Base-by-base conservation (phyloP, 2,888 invertebrate species). In the Pseudococcus longispinus region DNA sequence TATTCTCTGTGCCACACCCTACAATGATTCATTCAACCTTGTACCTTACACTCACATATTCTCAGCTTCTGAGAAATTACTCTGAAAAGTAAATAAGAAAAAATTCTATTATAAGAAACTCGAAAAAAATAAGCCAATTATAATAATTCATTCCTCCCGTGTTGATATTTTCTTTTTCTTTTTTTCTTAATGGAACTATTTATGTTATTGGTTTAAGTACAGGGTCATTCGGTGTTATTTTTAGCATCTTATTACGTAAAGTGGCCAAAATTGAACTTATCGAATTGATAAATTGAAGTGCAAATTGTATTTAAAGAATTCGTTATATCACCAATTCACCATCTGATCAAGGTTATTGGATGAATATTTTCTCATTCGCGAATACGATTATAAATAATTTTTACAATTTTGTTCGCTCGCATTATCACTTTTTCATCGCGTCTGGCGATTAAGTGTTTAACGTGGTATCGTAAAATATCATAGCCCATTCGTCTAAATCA, bases 281-380 rank as follows among this genome's bases (percentile, higher is more conserved):
- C 70, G 29, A 6, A 20, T 70, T 70, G 70, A 70, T 70, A 18
- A 70, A 70, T 70, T 70, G 32, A 70, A 70, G 70, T 70, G 70
- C 70, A 70, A 32, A 70, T 70, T 70, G 20, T 70, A 70, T 70
- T 70, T 70, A 20, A 8, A 32, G 70, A 70, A 29, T 70, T 55
- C 55, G 20, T 60, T 9, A 3, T 9, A 70, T 70, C 29, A 70
- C 65, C 65, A 26, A 26, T 13, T 23, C 26, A 65, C 70, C 70
- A 65, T 37, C 9, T 37, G 13, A 46, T 11, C 44, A 46, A 70
- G 70, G 70, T 13, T 60, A 60, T 23, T 13, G 20, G 11, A 0
- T 1, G 60, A 23, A 60, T 60, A 60, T 60, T 60, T 60, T 60
- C 11, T 60, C 2, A 37, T 9, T 5, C 23, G 8, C 44, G 44